Evolutionary conservation across 2,113 vertebrate species (phyloP), one percentile per base, ranked within the genome.

Genomic region (Ellobius talpinus): DNA sequence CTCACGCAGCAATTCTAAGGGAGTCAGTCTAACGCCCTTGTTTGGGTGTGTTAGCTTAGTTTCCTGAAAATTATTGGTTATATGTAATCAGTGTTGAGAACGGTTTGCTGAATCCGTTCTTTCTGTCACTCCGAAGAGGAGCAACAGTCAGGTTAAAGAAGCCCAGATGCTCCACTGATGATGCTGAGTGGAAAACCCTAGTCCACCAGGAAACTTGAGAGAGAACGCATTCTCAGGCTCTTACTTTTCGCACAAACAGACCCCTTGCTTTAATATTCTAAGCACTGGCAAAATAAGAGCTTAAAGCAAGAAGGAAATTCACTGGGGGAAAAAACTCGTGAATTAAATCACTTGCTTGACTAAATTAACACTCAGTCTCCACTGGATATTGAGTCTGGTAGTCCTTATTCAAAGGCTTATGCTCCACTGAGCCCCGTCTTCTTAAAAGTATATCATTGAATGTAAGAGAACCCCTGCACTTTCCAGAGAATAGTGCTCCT

Each of bases 401-500:
- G 63, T 65, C 78, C 21, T 89, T 92, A 68, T 42, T 65, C 39
- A 93, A 70, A 91, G 39, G 23, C 63, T 55, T 52, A 78, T 23
- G 9, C 81, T 36, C 65, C 31, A 72, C 36, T n/a, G 39, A 94
- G 50, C 13, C n/a, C 24, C 50, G 19, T 78, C 9, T 94, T 96
- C 47, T 93, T 93, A 91, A 93, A 93, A 61, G 52, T 91, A 21
- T 68, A 66, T 96, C 92, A 89, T 76, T 91, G 72, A 92, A 81
- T 95, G 65, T 93, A 93, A 96, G 88, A 66, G 73, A 97, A 78
- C 97, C n/a, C 70, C 19, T 90, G 58, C 31, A 91, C 91, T 91
- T 97, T 90, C 78, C 70, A 95, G 95, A 96, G n/a, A 92, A 65
- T 92, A 73, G 79, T 70, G 42, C 84, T 95, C 90, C 91, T 96